phyloP scores from a whole-genome alignment of 2,888 invertebrate species.

The Lycia hirtaria region DNA sequence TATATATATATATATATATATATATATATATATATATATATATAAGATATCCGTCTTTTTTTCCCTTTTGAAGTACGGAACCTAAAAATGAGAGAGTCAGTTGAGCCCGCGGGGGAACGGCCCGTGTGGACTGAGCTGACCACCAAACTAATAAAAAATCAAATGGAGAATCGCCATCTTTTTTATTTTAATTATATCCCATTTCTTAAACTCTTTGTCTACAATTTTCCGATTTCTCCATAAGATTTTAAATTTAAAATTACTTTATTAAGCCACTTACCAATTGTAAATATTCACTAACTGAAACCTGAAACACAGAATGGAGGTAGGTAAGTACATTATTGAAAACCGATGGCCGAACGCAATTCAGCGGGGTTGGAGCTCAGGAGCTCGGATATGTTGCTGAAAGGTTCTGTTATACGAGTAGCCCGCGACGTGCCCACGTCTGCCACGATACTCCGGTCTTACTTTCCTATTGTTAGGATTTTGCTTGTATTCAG shows the following conservation, averaged over 20 bases:
- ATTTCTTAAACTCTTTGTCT: not conserved
- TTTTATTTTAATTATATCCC: no score
- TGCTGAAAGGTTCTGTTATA: not conserved
- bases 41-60: no score
- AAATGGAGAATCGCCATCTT: no score
- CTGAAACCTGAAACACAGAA: not conserved
- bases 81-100: not conserved
- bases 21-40: no score
- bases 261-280: not conserved
- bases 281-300: not conserved
- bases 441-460: not conserved
- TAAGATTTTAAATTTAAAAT: not conserved
- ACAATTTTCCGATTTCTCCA: no score
- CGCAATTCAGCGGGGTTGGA: not conserved
- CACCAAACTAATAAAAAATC: no score
- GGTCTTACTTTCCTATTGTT: slow-evolving; percentile 1
- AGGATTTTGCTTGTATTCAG: no score
- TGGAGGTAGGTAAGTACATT: not conserved
- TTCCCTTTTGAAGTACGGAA: no score
- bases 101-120: no score
- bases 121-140: no score
- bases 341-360: slow-evolving; percentile 13
- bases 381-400: no score
- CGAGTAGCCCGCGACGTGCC: not conserved
- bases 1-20: no score